Conservation (phyloP, 2,888 invertebrate genomes). For the Andrena dorsata region DNA sequence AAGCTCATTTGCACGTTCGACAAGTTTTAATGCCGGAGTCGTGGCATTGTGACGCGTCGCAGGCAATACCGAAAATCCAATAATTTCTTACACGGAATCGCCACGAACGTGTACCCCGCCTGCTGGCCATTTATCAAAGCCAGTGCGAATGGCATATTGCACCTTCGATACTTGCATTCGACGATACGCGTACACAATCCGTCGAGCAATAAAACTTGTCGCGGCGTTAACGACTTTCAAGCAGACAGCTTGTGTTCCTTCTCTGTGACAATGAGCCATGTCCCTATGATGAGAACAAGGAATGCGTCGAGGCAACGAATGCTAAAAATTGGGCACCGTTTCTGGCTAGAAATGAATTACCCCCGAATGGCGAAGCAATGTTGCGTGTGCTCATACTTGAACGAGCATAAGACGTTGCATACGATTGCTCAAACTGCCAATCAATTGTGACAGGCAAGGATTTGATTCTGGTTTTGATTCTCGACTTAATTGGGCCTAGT, state of each 20-base stretch:
- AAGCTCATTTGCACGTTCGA: slow-evolving; percentile 20
- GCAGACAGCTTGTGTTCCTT: slow-evolving; percentile 21
- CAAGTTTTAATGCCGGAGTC: background rate
- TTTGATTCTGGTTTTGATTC: too few species aligned
- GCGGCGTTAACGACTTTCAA: slow-evolving; percentile 46
- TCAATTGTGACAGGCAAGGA: too few species aligned
- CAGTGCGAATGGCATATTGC: slow-evolving; percentile 41
- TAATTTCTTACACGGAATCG: slow-evolving; percentile 49
- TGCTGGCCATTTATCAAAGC: slow-evolving; percentile 48
- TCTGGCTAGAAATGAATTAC: too few species aligned
- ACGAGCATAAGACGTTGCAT: too few species aligned
- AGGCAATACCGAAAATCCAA: slow-evolving; percentile 42
- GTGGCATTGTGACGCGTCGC: slow-evolving; percentile 34
- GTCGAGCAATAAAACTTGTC: slow-evolving; percentile 43
- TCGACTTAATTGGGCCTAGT: too few species aligned
- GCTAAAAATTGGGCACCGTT: too few species aligned
- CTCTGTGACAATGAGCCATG: slow-evolving; percentile 46
- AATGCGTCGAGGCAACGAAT: background rate
- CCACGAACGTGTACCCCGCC: slow-evolving; percentile 38
- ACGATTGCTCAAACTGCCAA: too few species aligned
- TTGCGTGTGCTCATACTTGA: too few species aligned
- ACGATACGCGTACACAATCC: slow-evolving; percentile 22
- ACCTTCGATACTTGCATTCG: slow-evolving; percentile 10
- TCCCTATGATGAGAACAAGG: slow-evolving; percentile 2
- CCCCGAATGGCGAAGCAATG: too few species aligned